Percentiles rank a stretch among this genome's conserved stretches.
Evolutionary conservation across 2,888 invertebrate species (phyloP).

Genomic region (Portevinia maculata): DNA sequence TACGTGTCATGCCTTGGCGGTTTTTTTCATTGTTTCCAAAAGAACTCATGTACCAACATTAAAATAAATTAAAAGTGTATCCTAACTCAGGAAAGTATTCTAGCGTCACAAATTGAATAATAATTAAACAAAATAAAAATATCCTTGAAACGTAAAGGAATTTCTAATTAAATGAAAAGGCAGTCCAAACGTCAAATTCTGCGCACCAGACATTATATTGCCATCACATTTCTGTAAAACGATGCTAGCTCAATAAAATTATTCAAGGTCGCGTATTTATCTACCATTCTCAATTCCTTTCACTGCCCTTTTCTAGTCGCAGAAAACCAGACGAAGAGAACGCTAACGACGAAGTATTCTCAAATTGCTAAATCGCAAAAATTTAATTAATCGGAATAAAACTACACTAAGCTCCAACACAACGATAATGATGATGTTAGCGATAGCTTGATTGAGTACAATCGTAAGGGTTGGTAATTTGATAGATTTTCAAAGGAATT

Average conservation of each 20-base stretch:
- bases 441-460: constrained; percentile 33
- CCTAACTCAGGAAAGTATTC: neutral
- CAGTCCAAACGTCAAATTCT: constrained; percentile 12
- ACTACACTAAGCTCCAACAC: constrained; percentile 39
- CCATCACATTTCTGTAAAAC: constrained; percentile 34
- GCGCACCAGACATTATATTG: constrained; percentile 31
- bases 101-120: neutral
- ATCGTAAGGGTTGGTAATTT: constrained; percentile 27
- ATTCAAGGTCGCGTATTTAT: constrained; percentile 36
- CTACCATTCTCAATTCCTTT: constrained; percentile 26
- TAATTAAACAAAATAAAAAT: neutral
- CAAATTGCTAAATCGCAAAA: constrained; percentile 56
- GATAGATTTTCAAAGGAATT: constrained; percentile 46
- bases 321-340: constrained; percentile 6
- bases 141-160: constrained; percentile 33
- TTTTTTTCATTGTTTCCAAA: neutral
- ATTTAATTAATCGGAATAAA: constrained; percentile 66
- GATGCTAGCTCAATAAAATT: constrained; percentile 18
- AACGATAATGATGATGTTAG: constrained; percentile 45
- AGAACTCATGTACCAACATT: neutral
- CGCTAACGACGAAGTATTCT: constrained; percentile 46
- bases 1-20: too few species aligned
- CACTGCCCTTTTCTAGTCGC: constrained; percentile 24
- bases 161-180: constrained; percentile 45
- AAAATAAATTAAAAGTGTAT: neutral